Evolutionary conservation across 2,888 invertebrate genomes (phyloP), one percentile per base, ranked within the genome.

Genomic region (Eudasyphora cyanicolor): DNA sequence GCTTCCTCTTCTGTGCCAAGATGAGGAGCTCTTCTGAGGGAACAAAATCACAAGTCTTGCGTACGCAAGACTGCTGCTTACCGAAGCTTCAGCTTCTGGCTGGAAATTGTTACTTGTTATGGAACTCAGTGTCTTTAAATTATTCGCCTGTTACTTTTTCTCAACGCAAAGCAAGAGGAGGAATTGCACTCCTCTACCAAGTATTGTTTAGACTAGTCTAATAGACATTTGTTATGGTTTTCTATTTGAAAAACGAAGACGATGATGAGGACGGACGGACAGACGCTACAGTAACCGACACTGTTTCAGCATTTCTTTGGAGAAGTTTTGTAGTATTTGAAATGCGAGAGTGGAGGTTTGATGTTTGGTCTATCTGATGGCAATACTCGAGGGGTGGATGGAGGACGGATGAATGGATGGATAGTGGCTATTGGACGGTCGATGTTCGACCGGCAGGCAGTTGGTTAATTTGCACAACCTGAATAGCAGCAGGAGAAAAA

Each of bases 381-480:
- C n/a, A n/a, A n/a, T n/a, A n/a, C 10, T 70, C 42, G 27, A 38
- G 8, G 32, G 32, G 75, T 73, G 35, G 42, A 35, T 1, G 17
- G 64, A 35, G n/a, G 62, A 67, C 2, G 35, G 7, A 21, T 32
- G 35, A 19, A 0, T 42, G 62, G 38, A 19, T 24, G 21, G 7
- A n/a, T n/a, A n/a, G 0, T 21, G 12, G 21, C 10, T 62, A 21
- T 38, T 19, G 62, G 67, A 1, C 24, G 32, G 14, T 67, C 10
- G 42, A n/a, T 14, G 14, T 29, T 19, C 24, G 35, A 38, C 3
- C 38, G 19, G 29, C 42, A 19, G 62, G 62, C 62, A 62, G 79
- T 83, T 77, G 77, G 67, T 73, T 74, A 64, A 70, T 71, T 76
- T 79, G 42, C 76, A 89, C 90, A 90, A 89, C 89, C 89, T 90